Evolutionary conservation across 1,140 invertebrate species (phyloP), one percentile per base, ranked within the genome.

Genomic region (Capitella teleta): DNA sequence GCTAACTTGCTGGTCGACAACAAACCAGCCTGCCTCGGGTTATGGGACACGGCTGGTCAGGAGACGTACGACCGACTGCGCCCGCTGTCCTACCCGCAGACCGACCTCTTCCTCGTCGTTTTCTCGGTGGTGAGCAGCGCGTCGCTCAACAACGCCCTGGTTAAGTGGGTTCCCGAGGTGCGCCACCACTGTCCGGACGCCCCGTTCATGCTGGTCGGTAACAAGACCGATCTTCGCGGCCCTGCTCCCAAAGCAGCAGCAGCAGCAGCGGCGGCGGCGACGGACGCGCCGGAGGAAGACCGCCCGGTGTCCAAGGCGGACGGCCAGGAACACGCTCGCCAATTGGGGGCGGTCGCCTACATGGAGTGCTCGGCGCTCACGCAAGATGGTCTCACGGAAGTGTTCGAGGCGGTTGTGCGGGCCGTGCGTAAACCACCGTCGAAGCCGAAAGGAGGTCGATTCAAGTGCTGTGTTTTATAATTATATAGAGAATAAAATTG

Each of bases 301-400:
- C n/a, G 93, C 68, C 90, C 91, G 10, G 91, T 96, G 32, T 84
- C 87, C 6, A 79, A 84, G 53, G 93, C 96, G 70, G 86, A 90
- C 70, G 89, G 90, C 40, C 91, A 96, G 67, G 94, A 93, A 74
- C 76, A 96, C 57, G 91, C 92, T 19, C 93, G 93, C 69, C 92
- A 97, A 79, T 76, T 96, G 59, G 93, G 93, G 76, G 92, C 93
- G 30, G 92, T 96, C 2, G 96, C 96, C 81, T 97, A 97, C 74
- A 92, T 97, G 3, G 93, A 97, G 74, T 97, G 93, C 72, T 95
- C 90, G 44, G 93, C 92, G 58, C 76, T 97, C 32, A 97, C 92
- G 67, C 89, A 93, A 79, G 86, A 88, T 70, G 66, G 59, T 38
- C 10, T 34, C 32, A 34, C 32, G 16, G 32, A 34, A 16, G 16